Conservation (phyloP, 2,888 invertebrate genomes). For the Myathropa florea region DNA sequence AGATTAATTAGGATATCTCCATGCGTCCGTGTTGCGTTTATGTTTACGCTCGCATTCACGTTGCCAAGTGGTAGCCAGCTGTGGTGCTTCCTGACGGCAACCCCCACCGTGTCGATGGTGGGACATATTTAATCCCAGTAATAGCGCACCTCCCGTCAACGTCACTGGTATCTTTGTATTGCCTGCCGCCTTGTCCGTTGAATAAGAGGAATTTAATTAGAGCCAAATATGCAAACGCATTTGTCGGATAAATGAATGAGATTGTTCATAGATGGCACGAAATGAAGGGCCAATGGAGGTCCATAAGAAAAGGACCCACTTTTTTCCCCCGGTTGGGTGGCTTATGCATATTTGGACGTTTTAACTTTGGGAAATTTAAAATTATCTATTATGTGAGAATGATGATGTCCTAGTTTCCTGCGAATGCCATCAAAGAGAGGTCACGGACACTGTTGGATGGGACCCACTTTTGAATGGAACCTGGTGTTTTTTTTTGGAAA, state of each 20-base stretch:
- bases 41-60: neutral
- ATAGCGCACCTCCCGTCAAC: conserved; percentile 20
- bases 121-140: conserved; percentile 41
- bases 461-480: too few species aligned
- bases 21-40: conserved; percentile 41
- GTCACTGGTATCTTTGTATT: neutral
- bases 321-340: neutral
- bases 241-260: conserved; percentile 25
- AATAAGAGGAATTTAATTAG: conserved; percentile 59
- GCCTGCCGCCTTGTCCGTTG: conserved; percentile 2
- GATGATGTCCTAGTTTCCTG: neutral
- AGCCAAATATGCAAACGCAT: conserved; percentile 63
- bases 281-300: neutral
- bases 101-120: neutral
- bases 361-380: conserved; percentile 21
- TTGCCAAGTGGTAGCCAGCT: conserved; percentile 16
- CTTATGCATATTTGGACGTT: conserved; percentile 41
- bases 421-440: too few species aligned
- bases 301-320: conserved; percentile 1
- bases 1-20: conserved; percentile 55
- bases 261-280: neutral
- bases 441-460: too few species aligned
- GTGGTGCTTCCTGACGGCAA: neutral
- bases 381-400: conserved; percentile 10
- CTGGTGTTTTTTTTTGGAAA: too few species aligned